Evolutionary conservation across 2,888 invertebrate species (phyloP).

Genomic region (Smittia sp.): DNA sequence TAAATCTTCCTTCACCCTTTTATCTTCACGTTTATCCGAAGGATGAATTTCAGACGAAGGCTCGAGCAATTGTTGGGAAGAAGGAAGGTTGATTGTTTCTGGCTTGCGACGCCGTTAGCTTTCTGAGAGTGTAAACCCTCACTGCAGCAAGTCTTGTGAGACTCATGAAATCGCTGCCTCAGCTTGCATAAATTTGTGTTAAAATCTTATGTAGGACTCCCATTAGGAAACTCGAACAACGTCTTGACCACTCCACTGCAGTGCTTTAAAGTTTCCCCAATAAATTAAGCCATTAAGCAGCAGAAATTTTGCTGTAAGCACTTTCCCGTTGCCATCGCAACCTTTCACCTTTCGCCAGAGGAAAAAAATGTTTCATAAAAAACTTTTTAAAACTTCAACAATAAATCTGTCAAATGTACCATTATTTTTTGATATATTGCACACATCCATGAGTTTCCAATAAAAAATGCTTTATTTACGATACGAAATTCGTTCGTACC

Average conservation of each 20-base stretch:
- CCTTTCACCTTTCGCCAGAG: neutral
- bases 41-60: too few species aligned
- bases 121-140: too few species aligned
- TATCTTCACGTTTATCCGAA: too few species aligned
- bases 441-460: slow-evolving; percentile 39
- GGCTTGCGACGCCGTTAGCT: too few species aligned
- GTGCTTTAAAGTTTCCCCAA: neutral
- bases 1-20: slow-evolving; percentile 1
- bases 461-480: slow-evolving; percentile 34
- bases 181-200: too few species aligned
- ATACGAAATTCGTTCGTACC: neutral
- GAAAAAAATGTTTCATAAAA: slow-evolving; percentile 25
- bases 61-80: too few species aligned
- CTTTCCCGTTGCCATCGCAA: slow-evolving; percentile 5
- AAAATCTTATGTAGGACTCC: too few species aligned
- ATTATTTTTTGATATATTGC: slow-evolving; percentile 41
- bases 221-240: too few species aligned
- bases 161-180: too few species aligned
- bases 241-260: too few species aligned
- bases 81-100: too few species aligned
- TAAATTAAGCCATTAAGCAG: slow-evolving; percentile 15
- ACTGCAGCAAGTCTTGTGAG: too few species aligned
- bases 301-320: neutral
- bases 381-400: slow-evolving; percentile 31
- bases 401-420: slow-evolving; percentile 41